Conservation (phyloP, 2,888 invertebrate species). For the Drosophila differens region DNA sequence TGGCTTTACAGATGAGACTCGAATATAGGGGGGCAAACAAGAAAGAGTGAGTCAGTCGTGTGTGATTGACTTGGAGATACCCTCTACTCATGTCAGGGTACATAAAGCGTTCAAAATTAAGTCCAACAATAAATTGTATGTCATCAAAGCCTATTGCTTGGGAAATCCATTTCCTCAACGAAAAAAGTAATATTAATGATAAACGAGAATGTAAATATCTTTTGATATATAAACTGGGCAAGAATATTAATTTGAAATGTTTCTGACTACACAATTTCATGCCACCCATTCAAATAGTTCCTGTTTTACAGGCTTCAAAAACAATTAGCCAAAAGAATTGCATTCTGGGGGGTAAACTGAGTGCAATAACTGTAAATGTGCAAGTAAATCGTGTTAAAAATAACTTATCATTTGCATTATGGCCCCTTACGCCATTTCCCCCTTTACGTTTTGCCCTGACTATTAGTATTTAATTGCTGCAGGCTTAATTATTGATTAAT, state of each 20-base stretch:
- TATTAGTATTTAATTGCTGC: conserved; percentile 77
- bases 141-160: neutral
- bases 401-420: conserved; percentile 72
- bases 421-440: neutral
- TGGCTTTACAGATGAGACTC: conserved; percentile 44
- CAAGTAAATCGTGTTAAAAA: conserved; percentile 75
- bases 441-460: conserved; percentile 4
- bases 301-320: neutral
- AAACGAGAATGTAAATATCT: neutral
- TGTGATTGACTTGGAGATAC: conserved; percentile 9
- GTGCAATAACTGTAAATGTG: conserved; percentile 60
- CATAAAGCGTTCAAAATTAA: neutral
- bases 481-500: conserved; percentile 76
- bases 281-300: neutral
- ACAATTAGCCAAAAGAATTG: neutral
- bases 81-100: neutral
- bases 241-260: neutral
- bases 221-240: neutral
- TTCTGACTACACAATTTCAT: neutral
- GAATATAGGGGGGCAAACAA: conserved; percentile 4
- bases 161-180: neutral
- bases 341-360: conserved; percentile 16
- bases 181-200: neutral
- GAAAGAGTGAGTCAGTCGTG: neutral
- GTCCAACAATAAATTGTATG: neutral